Evolutionary conservation across 1,140 invertebrate genomes (phyloP).

Genomic region (Microplitis demolitor): DNA sequence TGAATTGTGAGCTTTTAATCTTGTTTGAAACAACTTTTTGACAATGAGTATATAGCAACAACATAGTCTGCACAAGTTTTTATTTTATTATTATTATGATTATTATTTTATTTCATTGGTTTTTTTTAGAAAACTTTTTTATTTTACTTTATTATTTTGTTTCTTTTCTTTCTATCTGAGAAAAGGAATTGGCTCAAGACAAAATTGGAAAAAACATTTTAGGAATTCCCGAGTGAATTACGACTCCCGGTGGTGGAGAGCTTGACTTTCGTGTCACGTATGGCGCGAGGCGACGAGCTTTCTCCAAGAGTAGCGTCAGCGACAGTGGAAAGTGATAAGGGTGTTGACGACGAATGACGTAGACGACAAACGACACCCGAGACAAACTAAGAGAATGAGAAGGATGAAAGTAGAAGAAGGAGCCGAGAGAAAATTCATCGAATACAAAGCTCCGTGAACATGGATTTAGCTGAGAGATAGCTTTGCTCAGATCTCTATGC

Average conservation of each 20-base stretch:
- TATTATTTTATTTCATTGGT: too few relatives aligned
- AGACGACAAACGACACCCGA: neutral
- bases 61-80: too few relatives aligned
- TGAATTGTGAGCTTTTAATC: too few relatives aligned
- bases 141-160: neutral
- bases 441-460: too few relatives aligned
- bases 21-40: too few relatives aligned
- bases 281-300: neutral
- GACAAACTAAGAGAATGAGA: neutral
- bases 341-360: neutral
- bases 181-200: neutral
- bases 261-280: constrained; percentile 4
- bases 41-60: too few relatives aligned
- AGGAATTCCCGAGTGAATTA: constrained; percentile 2
- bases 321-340: neutral
- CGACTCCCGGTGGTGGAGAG: neutral
- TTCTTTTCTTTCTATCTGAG: neutral
- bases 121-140: too few relatives aligned
- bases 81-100: too few relatives aligned
- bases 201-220: constrained; percentile 5
- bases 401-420: neutral
- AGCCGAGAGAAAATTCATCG: neutral
- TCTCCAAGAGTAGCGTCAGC: neutral
- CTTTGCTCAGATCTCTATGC: too few relatives aligned
- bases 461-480: too few relatives aligned